Percentiles rank a stretch among this genome's conserved stretches.
Evolutionary conservation across 2,113 vertebrate species (phyloP).

Genomic region (Centrocercus urophasianus): DNA sequence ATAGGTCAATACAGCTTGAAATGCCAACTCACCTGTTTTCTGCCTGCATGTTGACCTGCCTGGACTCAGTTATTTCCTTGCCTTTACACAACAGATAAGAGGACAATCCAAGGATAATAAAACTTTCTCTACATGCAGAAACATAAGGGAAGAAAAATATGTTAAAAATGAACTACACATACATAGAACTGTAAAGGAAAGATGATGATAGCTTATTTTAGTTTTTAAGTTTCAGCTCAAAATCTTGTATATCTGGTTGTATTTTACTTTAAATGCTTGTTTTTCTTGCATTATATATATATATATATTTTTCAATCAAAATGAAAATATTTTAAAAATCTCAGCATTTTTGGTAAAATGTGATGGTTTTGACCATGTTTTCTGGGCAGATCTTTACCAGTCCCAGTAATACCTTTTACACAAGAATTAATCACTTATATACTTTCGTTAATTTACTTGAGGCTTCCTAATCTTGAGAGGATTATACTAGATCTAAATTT

Average conservation of each 20-base stretch:
- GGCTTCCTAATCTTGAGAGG: not conserved
- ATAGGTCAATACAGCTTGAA: rapidly evolving
- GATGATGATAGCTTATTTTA: not conserved
- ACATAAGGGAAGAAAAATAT: not conserved
- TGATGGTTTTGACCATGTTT: not conserved
- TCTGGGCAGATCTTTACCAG: not conserved
- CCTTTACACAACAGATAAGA: not conserved
- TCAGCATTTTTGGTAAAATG: not conserved
- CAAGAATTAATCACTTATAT: not conserved
- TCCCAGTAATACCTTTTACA: not conserved
- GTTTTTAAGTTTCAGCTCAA: not conserved
- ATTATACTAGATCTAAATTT: not conserved
- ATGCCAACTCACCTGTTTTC: not conserved
- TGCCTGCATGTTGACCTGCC: not conserved
- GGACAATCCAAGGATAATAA: not conserved
- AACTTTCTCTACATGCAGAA: not conserved
- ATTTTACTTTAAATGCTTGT: not conserved
- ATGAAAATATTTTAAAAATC: not conserved
- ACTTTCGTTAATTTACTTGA: not conserved
- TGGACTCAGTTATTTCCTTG: not conserved
- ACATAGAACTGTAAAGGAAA: not conserved
- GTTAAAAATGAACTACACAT: not conserved
- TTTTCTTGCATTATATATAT: not conserved
- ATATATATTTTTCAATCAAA: not conserved
- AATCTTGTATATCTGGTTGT: not conserved